Conservation (phyloP, 2,113 vertebrate genomes). For the Elgaria multicarinata region DNA sequence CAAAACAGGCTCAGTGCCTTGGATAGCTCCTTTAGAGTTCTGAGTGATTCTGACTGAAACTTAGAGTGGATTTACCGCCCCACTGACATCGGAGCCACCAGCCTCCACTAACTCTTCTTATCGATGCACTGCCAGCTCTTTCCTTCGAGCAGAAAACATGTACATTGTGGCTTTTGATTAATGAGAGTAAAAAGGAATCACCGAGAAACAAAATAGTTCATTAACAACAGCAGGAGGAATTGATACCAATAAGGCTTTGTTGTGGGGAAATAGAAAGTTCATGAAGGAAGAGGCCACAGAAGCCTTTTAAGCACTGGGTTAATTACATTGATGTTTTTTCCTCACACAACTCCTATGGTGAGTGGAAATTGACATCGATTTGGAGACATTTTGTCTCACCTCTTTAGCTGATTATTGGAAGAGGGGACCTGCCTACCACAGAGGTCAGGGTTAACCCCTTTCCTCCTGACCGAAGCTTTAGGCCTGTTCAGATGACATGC, state of each 20-base stretch:
- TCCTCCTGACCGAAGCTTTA: not conserved
- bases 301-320: conserved; percentile 41
- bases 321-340: conserved; percentile 5
- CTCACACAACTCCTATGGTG: conserved; percentile 1
- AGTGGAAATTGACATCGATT: conserved; percentile 12
- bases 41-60: too few species aligned
- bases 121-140: not conserved
- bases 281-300: conserved; percentile 29
- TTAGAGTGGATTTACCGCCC: too few species aligned
- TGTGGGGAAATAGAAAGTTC: not conserved
- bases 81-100: too few species aligned
- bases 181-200: conserved; percentile 21
- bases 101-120: too few species aligned
- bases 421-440: not conserved
- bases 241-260: conserved; percentile 9
- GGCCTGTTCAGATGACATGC: too few species aligned
- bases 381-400: not conserved
- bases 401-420: not conserved
- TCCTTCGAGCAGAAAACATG: not conserved
- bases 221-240: conserved; percentile 23
- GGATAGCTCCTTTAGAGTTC: too few species aligned
- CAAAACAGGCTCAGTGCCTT: too few species aligned
- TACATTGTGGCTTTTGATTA: conserved; percentile 33
- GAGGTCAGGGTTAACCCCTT: not conserved
- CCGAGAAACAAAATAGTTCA: conserved; percentile 27